Percentiles rank a stretch among this genome's conserved stretches.
Evolutionary conservation across 1,140 invertebrate species (phyloP).

Genomic region (Drosophila simulans): DNA sequence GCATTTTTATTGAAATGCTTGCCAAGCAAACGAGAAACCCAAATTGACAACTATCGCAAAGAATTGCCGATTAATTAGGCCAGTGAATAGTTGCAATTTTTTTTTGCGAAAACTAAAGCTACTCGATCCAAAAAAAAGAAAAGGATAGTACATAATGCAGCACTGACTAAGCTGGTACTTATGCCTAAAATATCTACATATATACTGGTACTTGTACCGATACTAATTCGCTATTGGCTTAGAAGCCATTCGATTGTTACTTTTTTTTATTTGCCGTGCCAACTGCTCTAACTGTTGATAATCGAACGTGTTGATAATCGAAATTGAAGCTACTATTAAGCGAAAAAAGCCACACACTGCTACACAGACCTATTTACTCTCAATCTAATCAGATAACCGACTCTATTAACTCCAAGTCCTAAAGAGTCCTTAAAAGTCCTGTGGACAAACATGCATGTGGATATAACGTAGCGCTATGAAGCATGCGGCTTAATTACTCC

Average conservation of each 20-base stretch:
- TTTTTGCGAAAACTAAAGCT: conserved; percentile 19
- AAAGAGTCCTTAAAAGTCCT: neutral
- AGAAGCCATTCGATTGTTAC: conserved; percentile 20
- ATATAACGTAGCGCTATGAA: neutral
- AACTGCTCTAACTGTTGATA: conserved; percentile 61
- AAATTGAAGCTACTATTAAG: conserved; percentile 14
- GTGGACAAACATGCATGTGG: conserved; percentile 10
- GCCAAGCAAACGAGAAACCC: conserved; percentile 29
- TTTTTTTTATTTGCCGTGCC: neutral
- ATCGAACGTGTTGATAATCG: conserved; percentile 62
- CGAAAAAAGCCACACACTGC: conserved; percentile 1
- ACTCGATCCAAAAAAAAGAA: conserved; percentile 5
- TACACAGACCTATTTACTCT: conserved; percentile 3
- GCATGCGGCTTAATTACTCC: conserved; percentile 18
- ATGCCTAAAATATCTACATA: conserved; percentile 18
- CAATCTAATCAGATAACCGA: conserved; percentile 1
- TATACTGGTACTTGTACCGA: conserved; percentile 17
- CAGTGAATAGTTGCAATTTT: conserved; percentile 42
- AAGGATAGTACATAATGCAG: conserved; percentile 13
- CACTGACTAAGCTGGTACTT: conserved; percentile 29
- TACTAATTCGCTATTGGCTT: conserved; percentile 26
- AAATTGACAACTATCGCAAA: conserved; percentile 23
- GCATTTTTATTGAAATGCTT: conserved; percentile 81
- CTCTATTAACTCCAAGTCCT: neutral
- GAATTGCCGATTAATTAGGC: conserved; percentile 33